These are phyloP conservation scores for Dorcus parallelipipedus DNA, from an alignment of 2,888 invertebrate genomes.

Conservation along the genomic window DNA sequence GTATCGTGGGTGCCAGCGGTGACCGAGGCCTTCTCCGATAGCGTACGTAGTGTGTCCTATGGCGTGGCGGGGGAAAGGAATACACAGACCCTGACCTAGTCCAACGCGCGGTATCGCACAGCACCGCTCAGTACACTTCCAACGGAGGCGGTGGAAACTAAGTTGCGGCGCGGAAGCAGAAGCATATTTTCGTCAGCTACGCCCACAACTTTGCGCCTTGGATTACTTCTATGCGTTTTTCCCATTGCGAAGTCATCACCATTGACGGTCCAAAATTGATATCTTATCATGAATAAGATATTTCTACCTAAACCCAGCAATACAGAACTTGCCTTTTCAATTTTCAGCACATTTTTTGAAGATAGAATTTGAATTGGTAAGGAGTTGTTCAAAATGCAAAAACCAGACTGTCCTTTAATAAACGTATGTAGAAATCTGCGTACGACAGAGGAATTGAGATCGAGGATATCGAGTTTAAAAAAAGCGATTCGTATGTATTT, in stretches of 20 bases:
- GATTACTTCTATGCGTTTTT: neutral
- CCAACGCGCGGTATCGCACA: constrained; percentile 33
- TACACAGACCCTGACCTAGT: constrained; percentile 36
- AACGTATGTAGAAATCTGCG: too few species aligned
- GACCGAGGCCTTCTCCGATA: constrained; percentile 34
- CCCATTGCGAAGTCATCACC: too few species aligned
- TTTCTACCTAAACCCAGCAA: too few species aligned
- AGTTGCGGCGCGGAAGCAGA: constrained; percentile 6
- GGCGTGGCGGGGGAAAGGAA: constrained; percentile 24
- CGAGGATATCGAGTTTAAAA: neutral
- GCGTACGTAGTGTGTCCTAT: constrained; percentile 28
- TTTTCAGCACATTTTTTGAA: too few species aligned
- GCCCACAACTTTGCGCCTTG: neutral
- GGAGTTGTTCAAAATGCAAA: too few species aligned
- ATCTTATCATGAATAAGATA: too few species aligned
- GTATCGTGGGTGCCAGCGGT: constrained; percentile 27
- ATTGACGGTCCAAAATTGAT: too few species aligned
- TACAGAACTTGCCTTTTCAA: too few species aligned
- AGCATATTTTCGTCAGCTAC: neutral
- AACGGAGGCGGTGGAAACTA: constrained; percentile 33
- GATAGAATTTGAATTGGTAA: too few species aligned
- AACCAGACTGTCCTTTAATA: too few species aligned
- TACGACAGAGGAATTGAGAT: neutral
- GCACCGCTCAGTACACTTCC: constrained; percentile 27
- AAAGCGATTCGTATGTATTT: neutral